phyloP scores from a whole-genome alignment of 2,888 invertebrate genomes.

The Reticulitermes lucifugus region DNA sequence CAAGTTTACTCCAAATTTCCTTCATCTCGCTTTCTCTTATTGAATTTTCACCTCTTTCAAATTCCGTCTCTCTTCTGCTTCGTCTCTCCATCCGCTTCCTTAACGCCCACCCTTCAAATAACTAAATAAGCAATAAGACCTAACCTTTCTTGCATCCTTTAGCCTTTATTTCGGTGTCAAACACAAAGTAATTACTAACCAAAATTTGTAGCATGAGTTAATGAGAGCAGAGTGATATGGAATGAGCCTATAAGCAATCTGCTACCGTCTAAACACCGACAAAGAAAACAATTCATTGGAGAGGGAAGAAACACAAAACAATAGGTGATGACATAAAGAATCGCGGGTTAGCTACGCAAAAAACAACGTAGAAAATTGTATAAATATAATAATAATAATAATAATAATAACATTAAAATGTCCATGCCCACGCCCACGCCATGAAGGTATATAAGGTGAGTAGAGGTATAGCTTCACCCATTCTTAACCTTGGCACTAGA shows the following conservation, averaged over 20 bases:
- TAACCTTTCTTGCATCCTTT: neutral
- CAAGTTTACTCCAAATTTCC: neutral
- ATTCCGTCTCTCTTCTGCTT: neutral
- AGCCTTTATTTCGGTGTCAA: neutral
- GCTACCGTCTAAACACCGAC: neutral
- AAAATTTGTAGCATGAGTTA: neutral
- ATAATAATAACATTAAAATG: too few species aligned
- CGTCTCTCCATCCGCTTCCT: neutral
- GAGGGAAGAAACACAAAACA: too few species aligned
- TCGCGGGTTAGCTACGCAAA: too few species aligned
- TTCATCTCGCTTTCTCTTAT: conserved; percentile 2
- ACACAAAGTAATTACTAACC: conserved; percentile 1
- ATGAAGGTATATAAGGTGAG: too few species aligned
- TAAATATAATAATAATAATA: too few species aligned
- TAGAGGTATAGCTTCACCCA: too few species aligned
- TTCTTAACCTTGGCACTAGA: too few species aligned
- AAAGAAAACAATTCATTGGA: too few species aligned
- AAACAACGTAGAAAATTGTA: too few species aligned
- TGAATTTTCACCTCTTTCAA: neutral
- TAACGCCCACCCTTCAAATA: neutral
- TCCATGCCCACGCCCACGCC: too few species aligned
- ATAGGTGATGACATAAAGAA: too few species aligned
- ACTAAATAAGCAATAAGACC: conserved; percentile 1
- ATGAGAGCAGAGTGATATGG: neutral
- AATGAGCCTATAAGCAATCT: neutral